Conservation (phyloP, 2,888 invertebrate genomes). For the Oligia strigilis region DNA sequence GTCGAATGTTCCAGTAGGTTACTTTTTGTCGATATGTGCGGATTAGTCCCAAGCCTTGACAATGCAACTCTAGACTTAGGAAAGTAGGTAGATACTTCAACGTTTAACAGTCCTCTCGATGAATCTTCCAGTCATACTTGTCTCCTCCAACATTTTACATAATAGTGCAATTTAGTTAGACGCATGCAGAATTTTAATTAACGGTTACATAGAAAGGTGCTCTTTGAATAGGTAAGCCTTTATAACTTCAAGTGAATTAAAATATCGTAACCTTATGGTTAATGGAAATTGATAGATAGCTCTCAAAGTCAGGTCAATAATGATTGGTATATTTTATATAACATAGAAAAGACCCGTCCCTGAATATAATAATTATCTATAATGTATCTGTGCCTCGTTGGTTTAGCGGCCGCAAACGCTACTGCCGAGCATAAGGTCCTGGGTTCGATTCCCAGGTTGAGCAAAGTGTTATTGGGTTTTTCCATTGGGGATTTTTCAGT, state of each 20-base stretch:
- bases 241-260: slow-evolving; percentile 19
- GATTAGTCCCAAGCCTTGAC: background rate
- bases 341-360: background rate
- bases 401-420: too few relatives aligned
- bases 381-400: background rate
- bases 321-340: slow-evolving; percentile 15
- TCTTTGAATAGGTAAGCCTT: slow-evolving; percentile 20
- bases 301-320: background rate
- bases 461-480: background rate
- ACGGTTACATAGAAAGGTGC: slow-evolving; percentile 15
- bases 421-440: background rate
- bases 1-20: background rate
- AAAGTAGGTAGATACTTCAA: background rate
- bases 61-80: background rate
- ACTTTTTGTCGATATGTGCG: background rate
- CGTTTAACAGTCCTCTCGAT: slow-evolving; percentile 3
- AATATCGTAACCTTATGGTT: slow-evolving; percentile 17
- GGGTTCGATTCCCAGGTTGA: background rate
- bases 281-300: slow-evolving; percentile 16
- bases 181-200: slow-evolving; percentile 1
- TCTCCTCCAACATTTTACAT: slow-evolving; percentile 7
- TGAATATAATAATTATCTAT: background rate
- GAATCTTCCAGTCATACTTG: background rate
- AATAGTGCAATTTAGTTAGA: slow-evolving; percentile 25
- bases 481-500: background rate